phyloP scores from a whole-genome alignment of 2,797 vertebrate genomes.

The Pelochelys cantorii region DNA sequence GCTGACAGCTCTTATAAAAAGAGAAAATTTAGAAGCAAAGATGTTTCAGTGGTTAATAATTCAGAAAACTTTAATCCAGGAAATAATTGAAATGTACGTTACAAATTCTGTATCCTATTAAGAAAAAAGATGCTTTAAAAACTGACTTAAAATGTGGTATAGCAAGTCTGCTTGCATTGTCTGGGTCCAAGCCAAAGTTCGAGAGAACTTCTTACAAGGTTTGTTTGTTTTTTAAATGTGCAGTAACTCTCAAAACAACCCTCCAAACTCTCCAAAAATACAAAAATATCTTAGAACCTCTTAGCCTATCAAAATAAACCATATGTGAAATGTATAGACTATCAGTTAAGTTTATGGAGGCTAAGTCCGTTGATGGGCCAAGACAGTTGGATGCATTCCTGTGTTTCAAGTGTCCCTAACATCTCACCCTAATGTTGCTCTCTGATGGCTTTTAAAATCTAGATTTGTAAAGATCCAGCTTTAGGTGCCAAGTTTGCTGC shows the following conservation, averaged over 20 bases:
- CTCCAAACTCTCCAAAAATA: neutral
- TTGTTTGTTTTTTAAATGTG: rapidly evolving
- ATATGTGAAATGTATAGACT: neutral
- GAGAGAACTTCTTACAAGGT: neutral
- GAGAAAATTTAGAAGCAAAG: rapidly evolving
- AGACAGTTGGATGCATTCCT: neutral
- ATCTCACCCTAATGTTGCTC: rapidly evolving
- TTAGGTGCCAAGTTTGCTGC: too few species aligned
- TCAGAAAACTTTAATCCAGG: neutral
- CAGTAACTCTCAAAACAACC: slow-evolving; percentile 17
- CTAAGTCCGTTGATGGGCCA: neutral
- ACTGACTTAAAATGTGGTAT: neutral
- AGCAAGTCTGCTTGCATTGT: neutral
- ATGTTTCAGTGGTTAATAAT: neutral
- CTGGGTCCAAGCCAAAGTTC: neutral
- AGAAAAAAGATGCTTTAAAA: neutral
- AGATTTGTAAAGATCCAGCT: too few species aligned
- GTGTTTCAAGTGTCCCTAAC: neutral
- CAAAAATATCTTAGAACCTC: neutral
- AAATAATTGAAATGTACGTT: neutral
- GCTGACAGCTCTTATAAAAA: neutral
- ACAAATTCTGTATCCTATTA: rapidly evolving
- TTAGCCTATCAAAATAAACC: neutral
- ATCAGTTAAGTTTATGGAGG: too few species aligned
- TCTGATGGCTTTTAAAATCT: neutral